These are phyloP conservation scores for Drosophila melanosoma DNA, from an alignment of 2,888 invertebrate genomes.

Conservation along the genomic window DNA sequence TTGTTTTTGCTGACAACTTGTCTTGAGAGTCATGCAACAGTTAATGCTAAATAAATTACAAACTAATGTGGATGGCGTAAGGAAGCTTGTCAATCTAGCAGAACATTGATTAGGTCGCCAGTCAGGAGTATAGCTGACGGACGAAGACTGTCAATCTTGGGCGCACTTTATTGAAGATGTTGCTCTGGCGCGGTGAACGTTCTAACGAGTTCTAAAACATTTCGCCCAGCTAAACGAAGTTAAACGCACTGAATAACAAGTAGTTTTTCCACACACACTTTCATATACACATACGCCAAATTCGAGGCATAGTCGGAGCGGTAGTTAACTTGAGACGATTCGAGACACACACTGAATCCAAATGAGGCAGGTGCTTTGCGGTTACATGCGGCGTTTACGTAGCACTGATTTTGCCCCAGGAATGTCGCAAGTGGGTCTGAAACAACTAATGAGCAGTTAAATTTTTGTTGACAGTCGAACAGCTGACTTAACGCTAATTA, in stretches of 20 bases:
- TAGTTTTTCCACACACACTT: conserved; percentile 54
- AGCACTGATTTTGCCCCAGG: conserved; percentile 46
- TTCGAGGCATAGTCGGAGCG: conserved; percentile 44
- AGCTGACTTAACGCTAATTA: conserved; percentile 66
- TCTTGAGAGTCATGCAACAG: conserved; percentile 55
- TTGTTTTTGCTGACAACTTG: conserved; percentile 7
- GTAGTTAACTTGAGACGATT: conserved; percentile 63
- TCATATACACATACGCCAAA: conserved; percentile 20
- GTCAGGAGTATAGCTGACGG: conserved; percentile 9
- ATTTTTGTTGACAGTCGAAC: conserved; percentile 68
- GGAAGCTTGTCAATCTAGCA: conserved; percentile 35
- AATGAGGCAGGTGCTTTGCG: conserved; percentile 67
- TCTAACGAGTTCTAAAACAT: conserved; percentile 77
- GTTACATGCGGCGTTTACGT: conserved; percentile 64
- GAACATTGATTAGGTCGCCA: conserved; percentile 60
- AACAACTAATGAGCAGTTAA: conserved; percentile 71
- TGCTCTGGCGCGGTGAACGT: conserved; percentile 43
- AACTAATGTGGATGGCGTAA: conserved; percentile 52
- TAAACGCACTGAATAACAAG: conserved; percentile 77
- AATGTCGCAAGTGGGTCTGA: conserved; percentile 28
- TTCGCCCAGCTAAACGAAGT: conserved; percentile 77
- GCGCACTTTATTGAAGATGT: conserved; percentile 28
- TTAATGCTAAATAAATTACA: conserved; percentile 72
- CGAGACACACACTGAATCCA: conserved; percentile 65
- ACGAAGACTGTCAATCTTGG: conserved; percentile 47